These are phyloP conservation scores for Gasterosteus aculeatus DNA, from an alignment of 2,113 vertebrate genomes.

Conservation along the genomic window DNA sequence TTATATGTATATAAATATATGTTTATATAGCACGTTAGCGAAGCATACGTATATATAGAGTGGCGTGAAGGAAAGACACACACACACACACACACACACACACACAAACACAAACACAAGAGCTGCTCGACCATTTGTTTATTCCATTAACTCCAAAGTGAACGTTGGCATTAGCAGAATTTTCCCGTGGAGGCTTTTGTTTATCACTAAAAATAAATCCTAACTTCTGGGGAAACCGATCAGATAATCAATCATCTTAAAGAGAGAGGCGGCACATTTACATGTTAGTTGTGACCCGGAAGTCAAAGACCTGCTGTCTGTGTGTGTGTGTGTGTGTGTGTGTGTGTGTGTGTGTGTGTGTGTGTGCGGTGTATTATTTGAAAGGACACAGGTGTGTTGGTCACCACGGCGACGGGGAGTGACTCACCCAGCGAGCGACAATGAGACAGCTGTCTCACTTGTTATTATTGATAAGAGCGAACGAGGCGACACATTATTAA, in stretches of 20 bases:
- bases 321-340: neutral
- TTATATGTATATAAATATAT: no score
- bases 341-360: neutral
- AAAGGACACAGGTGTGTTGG: slow-evolving; percentile 62
- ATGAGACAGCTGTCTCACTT: slow-evolving; percentile 1
- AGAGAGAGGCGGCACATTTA: neutral
- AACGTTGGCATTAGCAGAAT: neutral
- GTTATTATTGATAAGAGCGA: neutral
- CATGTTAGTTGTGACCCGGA: no score
- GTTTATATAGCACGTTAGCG: no score
- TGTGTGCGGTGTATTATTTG: slow-evolving; percentile 35
- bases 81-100: slow-evolving; percentile 27
- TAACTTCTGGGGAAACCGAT: neutral
- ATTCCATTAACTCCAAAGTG: neutral
- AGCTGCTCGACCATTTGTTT: slow-evolving; percentile 27
- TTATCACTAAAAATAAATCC: no score
- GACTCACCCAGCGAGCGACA: slow-evolving; percentile 28
- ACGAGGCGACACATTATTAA: neutral
- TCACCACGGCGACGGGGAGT: slow-evolving; percentile 48
- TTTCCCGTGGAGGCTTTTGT: neutral
- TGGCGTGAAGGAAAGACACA: slow-evolving; percentile 42
- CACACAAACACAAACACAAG: slow-evolving; percentile 10
- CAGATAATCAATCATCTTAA: neutral
- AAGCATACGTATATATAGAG: slow-evolving; percentile 27
- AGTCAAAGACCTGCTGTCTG: no score